A percentile compares a stretch with the other conserved stretches of the same genome.
phyloP scores from a whole-genome alignment of 2,113 vertebrate genomes.

The Coturnix japonica region DNA sequence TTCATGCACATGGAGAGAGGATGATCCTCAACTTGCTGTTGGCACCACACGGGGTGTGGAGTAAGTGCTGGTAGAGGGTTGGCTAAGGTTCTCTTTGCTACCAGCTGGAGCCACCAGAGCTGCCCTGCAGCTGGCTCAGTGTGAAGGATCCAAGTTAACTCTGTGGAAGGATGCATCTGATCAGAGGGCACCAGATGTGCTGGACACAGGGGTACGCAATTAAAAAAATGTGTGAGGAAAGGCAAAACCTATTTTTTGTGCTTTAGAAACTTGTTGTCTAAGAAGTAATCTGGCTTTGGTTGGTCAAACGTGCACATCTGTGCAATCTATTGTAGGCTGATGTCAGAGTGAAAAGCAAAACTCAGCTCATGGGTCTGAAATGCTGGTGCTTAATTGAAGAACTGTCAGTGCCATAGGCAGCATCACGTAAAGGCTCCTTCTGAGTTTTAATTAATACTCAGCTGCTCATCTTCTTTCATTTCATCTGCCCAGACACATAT shows the following conservation, averaged over 20 bases:
- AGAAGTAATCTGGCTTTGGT: background rate
- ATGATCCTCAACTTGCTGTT: background rate
- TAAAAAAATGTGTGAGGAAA: background rate
- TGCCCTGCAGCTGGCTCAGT: background rate
- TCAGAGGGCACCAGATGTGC: background rate
- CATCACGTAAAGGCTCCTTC: background rate
- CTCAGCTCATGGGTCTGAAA: background rate
- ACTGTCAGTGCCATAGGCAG: background rate
- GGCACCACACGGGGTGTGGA: background rate
- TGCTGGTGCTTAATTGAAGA: background rate
- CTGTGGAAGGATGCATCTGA: background rate
- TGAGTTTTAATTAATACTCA: background rate
- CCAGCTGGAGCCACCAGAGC: background rate
- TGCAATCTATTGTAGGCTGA: background rate
- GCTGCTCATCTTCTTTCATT: background rate
- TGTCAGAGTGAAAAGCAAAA: background rate
- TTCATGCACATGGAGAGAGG: background rate
- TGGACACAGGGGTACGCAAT: background rate
- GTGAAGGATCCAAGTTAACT: background rate
- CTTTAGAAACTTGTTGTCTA: background rate
- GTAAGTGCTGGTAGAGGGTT: background rate
- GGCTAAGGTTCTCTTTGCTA: background rate
- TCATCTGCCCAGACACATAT: background rate
- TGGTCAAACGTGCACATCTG: background rate
- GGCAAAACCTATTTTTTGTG: background rate